Evolutionary conservation across 2,888 invertebrate species (phyloP), one percentile per base, ranked within the genome.

Genomic region (Drosophila mettleri): DNA sequence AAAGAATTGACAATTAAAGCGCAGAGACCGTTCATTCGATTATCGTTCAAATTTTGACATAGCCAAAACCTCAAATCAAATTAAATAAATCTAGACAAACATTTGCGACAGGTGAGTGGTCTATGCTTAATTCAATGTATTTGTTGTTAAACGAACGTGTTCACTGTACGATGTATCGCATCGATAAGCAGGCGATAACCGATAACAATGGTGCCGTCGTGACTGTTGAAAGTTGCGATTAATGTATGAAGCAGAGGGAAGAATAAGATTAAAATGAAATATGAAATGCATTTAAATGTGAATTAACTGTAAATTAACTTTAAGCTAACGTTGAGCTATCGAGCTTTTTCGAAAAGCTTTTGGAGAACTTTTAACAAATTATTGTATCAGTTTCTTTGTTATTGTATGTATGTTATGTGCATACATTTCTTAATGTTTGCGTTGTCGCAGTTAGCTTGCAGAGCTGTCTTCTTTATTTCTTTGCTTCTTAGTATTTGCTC

Each of bases 1-100:
- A 58, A 59, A 58, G 77, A 69, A 77, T 77, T 77, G 73, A 61
- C 60, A 77, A 77, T 77, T 72, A 59, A 69, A 61, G 27, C 38
- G 58, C 54, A 54, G 55, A 75, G 46, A 38, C 66, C 62, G 58
- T 58, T 70, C 33, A 75, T 71, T 61, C 60, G 68, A 64, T 78
- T 68, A 61, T 54, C 48, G 51, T 38, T 41, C 36, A 49, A 51
- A 39, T 52, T 75, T 75, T 67, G 57, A 41, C 69, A 57, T 33
- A 33, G 52, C 18, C 54, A 64, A 46, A 46, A 39, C 49, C 34
- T 49, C 64, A 29, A 68, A 43, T 53, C 46, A 33, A 69, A 66
- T 54, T 52, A 58, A 59, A 71, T 29, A 55, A 57, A 60, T 33
- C 45, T 24, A n/a, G 16, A 16, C 55, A 20, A 38, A n/a, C 16